Evolutionary conservation across 2,888 invertebrate genomes (phyloP).

Genomic region (Lordiphosa fenestrarum): DNA sequence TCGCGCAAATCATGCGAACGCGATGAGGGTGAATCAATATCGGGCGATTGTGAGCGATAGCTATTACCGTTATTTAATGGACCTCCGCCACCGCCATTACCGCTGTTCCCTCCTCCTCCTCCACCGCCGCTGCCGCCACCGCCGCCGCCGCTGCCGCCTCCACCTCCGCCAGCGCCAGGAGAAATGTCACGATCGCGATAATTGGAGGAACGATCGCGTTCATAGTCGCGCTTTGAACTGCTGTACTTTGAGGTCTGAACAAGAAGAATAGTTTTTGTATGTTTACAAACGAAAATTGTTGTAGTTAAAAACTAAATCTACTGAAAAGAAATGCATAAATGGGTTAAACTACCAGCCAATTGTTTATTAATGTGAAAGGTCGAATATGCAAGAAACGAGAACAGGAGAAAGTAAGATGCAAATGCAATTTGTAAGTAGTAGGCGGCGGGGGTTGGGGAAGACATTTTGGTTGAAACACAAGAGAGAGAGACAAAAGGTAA

Average conservation of each 20-base stretch:
- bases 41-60: slow-evolving; percentile 88
- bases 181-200: slow-evolving; percentile 80
- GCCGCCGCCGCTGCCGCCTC: slow-evolving; percentile 61
- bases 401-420: too few relatives aligned
- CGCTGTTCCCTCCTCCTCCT: slow-evolving; percentile 64
- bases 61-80: slow-evolving; percentile 84
- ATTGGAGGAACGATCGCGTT: slow-evolving; percentile 80
- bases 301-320: too few relatives aligned
- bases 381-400: too few relatives aligned
- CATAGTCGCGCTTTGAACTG: slow-evolving; percentile 88
- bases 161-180: slow-evolving; percentile 72
- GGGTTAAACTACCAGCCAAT: too few relatives aligned
- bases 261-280: slow-evolving; percentile 13
- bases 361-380: too few relatives aligned
- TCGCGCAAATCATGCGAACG: slow-evolving; percentile 79
- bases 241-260: slow-evolving; percentile 88
- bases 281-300: slow-evolving; percentile 11
- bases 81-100: slow-evolving; percentile 55
- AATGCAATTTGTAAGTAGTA: too few relatives aligned
- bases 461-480: too few relatives aligned
- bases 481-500: too few relatives aligned
- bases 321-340: too few relatives aligned
- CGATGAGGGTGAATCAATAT: slow-evolving; percentile 85
- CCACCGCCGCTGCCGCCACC: slow-evolving; percentile 68
- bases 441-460: too few relatives aligned